A percentile compares a stretch with the other conserved stretches of the same genome.
These are phyloP conservation scores for Leptonema lineaticorne DNA, from an alignment of 1,140 invertebrate species.

Conservation along the genomic window DNA sequence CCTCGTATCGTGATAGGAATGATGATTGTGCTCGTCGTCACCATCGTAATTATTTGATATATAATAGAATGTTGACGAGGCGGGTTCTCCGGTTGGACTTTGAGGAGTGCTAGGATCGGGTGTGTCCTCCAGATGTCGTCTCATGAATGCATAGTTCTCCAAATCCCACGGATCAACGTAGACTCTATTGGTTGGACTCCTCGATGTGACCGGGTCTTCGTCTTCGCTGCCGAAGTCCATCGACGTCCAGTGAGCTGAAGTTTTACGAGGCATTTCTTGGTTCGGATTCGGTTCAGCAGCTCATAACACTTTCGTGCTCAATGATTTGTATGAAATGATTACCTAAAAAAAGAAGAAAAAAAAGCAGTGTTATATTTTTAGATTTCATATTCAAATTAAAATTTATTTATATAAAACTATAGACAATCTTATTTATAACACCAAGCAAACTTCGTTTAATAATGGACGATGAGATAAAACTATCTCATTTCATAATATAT, in stretches of 20 bases:
- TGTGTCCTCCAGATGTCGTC: constrained; percentile 57
- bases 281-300: too few relatives aligned
- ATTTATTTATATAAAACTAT: too few relatives aligned
- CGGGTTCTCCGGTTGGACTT: constrained; percentile 55
- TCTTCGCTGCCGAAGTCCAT: constrained; percentile 60
- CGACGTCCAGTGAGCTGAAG: constrained; percentile 53
- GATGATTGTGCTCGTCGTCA: constrained; percentile 45
- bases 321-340: too few relatives aligned
- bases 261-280: constrained; percentile 35
- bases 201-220: constrained; percentile 46
- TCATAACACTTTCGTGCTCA: too few relatives aligned
- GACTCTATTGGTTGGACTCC: constrained; percentile 51
- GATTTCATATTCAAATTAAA: too few relatives aligned
- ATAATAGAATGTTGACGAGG: constrained; percentile 59
- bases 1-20: constrained; percentile 44
- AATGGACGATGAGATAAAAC: too few relatives aligned
- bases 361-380: too few relatives aligned
- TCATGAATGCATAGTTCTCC: constrained; percentile 67
- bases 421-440: too few relatives aligned
- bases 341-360: too few relatives aligned
- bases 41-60: constrained; percentile 54
- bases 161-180: constrained; percentile 75
- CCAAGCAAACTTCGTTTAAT: too few relatives aligned
- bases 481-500: too few relatives aligned
- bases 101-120: constrained; percentile 54